phyloP scores from a whole-genome alignment of 2,113 vertebrate species.

The Fukomys damarensis region DNA sequence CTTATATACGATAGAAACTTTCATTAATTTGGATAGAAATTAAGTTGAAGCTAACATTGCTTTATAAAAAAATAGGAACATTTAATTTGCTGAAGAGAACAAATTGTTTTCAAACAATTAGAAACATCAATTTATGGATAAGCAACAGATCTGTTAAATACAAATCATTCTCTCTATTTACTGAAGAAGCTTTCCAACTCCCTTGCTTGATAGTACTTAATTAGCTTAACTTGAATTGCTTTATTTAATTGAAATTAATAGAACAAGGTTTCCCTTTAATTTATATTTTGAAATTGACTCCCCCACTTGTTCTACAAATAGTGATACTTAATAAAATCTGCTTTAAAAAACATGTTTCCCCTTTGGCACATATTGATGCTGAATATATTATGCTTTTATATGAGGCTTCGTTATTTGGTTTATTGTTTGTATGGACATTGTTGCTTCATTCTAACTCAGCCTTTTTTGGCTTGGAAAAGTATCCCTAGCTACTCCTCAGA shows the following conservation, averaged over 20 bases:
- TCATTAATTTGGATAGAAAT: conserved; percentile 69
- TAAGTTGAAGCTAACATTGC: conserved; percentile 43
- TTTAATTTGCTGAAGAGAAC: conserved; percentile 67
- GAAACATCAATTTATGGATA: conserved; percentile 64
- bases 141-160: conserved; percentile 66
- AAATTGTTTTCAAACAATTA: conserved; percentile 72
- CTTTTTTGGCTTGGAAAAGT: not conserved
- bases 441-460: not conserved
- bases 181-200: conserved; percentile 39
- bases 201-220: conserved; percentile 49
- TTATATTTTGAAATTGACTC: not conserved
- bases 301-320: not conserved
- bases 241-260: conserved; percentile 69
- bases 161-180: conserved; percentile 66
- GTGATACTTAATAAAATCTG: conserved; percentile 3
- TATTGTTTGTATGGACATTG: not conserved
- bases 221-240: conserved; percentile 56
- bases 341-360: not conserved
- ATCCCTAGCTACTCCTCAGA: not conserved
- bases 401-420: not conserved
- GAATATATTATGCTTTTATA: not conserved
- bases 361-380: not conserved
- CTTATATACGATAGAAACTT: conserved; percentile 58
- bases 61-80: conserved; percentile 57
- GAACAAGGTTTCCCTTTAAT: conserved; percentile 30